Evolutionary conservation across 2,797 vertebrate genomes (phyloP).

Genomic region (Cichlasoma orientale): DNA sequence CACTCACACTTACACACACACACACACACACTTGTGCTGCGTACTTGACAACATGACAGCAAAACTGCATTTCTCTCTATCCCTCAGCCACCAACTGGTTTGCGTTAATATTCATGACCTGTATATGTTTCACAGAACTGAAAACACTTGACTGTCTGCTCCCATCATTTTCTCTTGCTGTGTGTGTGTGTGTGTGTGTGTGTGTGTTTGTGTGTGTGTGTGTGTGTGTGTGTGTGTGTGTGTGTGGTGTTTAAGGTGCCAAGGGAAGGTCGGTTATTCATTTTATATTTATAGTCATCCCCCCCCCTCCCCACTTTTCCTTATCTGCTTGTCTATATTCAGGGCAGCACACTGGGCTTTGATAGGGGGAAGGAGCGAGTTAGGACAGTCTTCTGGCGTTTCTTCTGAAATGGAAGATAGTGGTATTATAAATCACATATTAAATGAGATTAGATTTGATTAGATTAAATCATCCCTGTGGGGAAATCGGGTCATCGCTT

Average conservation of each 20-base stretch:
- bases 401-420: conserved; percentile 44
- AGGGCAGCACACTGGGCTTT: conserved; percentile 37
- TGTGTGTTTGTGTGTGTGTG: conserved; percentile 17
- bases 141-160: conserved; percentile 71
- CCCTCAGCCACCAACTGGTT: conserved; percentile 57
- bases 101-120: conserved; percentile 72
- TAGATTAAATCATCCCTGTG: conserved; percentile 56
- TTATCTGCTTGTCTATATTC: conserved; percentile 52
- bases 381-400: conserved; percentile 32
- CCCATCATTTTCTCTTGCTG: conserved; percentile 41
- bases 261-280: conserved; percentile 39
- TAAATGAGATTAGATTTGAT: conserved; percentile 62
- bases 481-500: conserved; percentile 50
- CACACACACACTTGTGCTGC: conserved; percentile 7
- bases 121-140: conserved; percentile 62
- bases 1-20: background rate
- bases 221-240: no score
- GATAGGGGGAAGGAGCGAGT: conserved; percentile 39
- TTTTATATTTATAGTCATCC: conserved; percentile 53
- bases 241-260: conserved; percentile 25
- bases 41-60: conserved; percentile 56
- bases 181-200: conserved; percentile 6
- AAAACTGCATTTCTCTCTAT: conserved; percentile 42
- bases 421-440: conserved; percentile 50
- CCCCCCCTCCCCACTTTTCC: background rate